phyloP scores from a whole-genome alignment of 2,113 vertebrate species.

The Coregonus clupeaformis region DNA sequence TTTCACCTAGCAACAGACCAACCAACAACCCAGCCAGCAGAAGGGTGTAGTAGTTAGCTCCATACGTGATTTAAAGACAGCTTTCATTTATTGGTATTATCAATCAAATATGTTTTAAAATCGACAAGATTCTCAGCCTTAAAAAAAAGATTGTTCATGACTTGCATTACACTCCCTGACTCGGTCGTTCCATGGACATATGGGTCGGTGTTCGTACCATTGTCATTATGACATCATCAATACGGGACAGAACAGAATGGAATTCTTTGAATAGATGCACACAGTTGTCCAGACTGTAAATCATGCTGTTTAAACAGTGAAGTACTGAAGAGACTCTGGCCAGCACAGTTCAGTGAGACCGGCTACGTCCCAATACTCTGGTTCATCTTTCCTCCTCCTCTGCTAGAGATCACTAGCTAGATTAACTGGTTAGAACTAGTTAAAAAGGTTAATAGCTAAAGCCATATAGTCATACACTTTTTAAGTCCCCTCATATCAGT shows the following conservation, averaged over 20 bases:
- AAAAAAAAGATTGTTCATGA: too few species aligned
- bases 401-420: not conserved
- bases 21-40: too few species aligned
- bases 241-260: slow-evolving; percentile 7
- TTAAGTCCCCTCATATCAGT: not conserved
- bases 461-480: not conserved
- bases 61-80: too few species aligned
- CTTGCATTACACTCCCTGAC: not conserved
- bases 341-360: not conserved
- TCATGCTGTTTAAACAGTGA: slow-evolving; percentile 14
- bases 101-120: not conserved
- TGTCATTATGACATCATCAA: slow-evolving; percentile 5
- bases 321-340: slow-evolving; percentile 12
- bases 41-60: too few species aligned
- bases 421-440: not conserved
- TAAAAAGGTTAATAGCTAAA: not conserved
- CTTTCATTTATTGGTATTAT: too few species aligned
- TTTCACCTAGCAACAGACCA: too few species aligned
- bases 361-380: not conserved
- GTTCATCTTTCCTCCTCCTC: not conserved
- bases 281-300: slow-evolving; percentile 5
- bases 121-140: not conserved
- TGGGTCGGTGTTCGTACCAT: not conserved
- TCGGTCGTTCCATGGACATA: not conserved
- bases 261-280: slow-evolving; percentile 23